Evolutionary conservation across 2,113 vertebrate species (phyloP).

Genomic region (Pagrus major): DNA sequence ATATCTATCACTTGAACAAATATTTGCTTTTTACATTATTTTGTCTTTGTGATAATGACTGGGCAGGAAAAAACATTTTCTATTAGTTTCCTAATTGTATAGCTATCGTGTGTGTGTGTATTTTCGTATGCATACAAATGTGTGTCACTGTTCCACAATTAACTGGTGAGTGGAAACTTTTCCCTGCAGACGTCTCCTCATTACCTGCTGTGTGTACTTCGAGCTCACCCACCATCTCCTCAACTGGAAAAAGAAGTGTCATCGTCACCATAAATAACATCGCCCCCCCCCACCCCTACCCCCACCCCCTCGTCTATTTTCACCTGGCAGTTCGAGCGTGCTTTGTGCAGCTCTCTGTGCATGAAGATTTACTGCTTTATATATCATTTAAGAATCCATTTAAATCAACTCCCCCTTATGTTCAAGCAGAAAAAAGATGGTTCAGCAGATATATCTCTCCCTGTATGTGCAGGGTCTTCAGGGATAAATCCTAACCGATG

Average conservation of each 20-base stretch:
- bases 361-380: constrained; percentile 68
- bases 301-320: constrained; percentile 25
- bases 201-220: constrained; percentile 61
- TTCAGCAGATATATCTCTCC: constrained; percentile 39
- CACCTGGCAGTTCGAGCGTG: constrained; percentile 47
- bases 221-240: constrained; percentile 46
- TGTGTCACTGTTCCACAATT: constrained; percentile 67
- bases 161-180: constrained; percentile 61
- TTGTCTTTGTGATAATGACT: not conserved
- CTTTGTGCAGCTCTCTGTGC: constrained; percentile 39
- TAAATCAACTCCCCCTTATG: constrained; percentile 65
- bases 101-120: constrained; percentile 20
- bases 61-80: not conserved
- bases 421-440: constrained; percentile 48
- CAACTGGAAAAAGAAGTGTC: constrained; percentile 64
- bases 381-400: constrained; percentile 74
- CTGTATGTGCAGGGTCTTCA: constrained; percentile 16
- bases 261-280: constrained; percentile 75
- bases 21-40: constrained; percentile 13
- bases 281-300: not conserved
- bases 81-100: not conserved
- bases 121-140: constrained; percentile 25
- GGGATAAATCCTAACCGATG: constrained; percentile 42
- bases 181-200: constrained; percentile 63
- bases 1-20: constrained; percentile 1